A percentile compares a stretch with the other conserved stretches of the same genome.
These are phyloP conservation scores for Zoanthus sansibaricus DNA, from an alignment of 92 coral and sea anemone genomes.

Conservation along the genomic window DNA sequence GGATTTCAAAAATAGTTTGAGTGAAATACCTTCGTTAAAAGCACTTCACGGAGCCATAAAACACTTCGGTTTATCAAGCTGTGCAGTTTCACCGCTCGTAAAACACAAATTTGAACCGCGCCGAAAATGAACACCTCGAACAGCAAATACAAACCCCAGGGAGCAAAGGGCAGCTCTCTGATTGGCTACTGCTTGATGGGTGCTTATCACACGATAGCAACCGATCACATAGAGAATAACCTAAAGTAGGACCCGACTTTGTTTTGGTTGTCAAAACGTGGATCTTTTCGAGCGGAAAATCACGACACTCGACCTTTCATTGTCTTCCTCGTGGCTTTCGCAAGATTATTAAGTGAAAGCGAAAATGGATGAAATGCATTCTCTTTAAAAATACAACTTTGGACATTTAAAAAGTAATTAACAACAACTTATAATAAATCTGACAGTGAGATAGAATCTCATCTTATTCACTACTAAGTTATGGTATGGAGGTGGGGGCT, in stretches of 20 bases:
- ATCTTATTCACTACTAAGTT: background rate
- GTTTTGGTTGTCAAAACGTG: slow-evolving; percentile 54
- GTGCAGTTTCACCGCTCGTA: slow-evolving; percentile 55
- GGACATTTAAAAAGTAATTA: background rate
- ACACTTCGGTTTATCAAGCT: slow-evolving; percentile 40
- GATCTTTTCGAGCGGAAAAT: slow-evolving; percentile 43
- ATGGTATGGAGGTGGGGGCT: slow-evolving; percentile 33
- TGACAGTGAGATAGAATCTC: background rate
- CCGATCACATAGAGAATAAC: slow-evolving; percentile 38
- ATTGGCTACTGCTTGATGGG: slow-evolving; percentile 70
- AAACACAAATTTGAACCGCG: slow-evolving; percentile 78
- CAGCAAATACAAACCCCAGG: slow-evolving; percentile 73
- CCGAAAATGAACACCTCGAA: slow-evolving; percentile 88
- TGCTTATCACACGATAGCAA: slow-evolving; percentile 59
- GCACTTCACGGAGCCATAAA: slow-evolving; percentile 23
- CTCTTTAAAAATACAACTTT: background rate
- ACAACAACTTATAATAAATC: background rate
- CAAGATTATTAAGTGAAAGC: slow-evolving; percentile 13
- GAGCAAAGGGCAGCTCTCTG: slow-evolving; percentile 70
- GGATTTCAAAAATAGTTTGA: background rate
- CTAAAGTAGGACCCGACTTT: slow-evolving; percentile 34
- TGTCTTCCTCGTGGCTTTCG: slow-evolving; percentile 50
- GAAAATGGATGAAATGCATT: background rate
- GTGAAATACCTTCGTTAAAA: slow-evolving; percentile 45
- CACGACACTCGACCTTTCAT: slow-evolving; percentile 36